Evolutionary conservation across 2,797 vertebrate genomes (phyloP), one percentile per base, ranked within the genome.

Genomic region (Anniella stebbinsi): DNA sequence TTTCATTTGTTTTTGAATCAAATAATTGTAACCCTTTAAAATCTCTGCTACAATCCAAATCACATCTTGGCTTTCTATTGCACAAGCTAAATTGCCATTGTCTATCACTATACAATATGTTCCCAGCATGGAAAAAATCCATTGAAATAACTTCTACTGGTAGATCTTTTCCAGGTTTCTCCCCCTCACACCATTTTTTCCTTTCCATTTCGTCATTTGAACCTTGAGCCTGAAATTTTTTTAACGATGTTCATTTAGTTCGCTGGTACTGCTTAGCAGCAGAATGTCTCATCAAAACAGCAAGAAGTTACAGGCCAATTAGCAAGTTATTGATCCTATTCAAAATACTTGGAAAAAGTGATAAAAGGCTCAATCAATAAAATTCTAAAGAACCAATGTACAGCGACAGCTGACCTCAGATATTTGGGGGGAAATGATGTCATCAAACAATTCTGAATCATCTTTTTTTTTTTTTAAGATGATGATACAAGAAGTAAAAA

Each of bases 281-380:
- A 70, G 70, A 85, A 48, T 7, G 7, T 80, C 18, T 17, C 48
- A 78, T 69, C 9, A 41, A 45, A 85, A 54, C 60, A 80, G 83
- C 36, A 89, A 72, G n/a, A 72, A 80, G 76, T 84, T 76, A 54
- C 66, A 60, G 75, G n/a, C 48, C 66, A 89, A 72, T 85, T 86
- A 90, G 51, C 84, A 81, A 25, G 38, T 33, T 80, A 90, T 86
- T 80, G 84, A 90, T 90, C n/a, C 67, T 86, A 51, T 73, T 81
- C 67, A 51, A 60, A 63, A 90, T 54, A 18, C 51, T 73, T 41
- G 89, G 73, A 81, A 63, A 78, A 48, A n/a, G 12, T n/a, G 88
- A 77, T 84, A 77, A 4, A 45, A 78, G 60, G 7, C 48, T 85
- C 48, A 60, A 63, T 78, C 63, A 70, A 89, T 89, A 70, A 57